phyloP scores from a whole-genome alignment of 2,888 invertebrate species.

The Polyommatus icarus region DNA sequence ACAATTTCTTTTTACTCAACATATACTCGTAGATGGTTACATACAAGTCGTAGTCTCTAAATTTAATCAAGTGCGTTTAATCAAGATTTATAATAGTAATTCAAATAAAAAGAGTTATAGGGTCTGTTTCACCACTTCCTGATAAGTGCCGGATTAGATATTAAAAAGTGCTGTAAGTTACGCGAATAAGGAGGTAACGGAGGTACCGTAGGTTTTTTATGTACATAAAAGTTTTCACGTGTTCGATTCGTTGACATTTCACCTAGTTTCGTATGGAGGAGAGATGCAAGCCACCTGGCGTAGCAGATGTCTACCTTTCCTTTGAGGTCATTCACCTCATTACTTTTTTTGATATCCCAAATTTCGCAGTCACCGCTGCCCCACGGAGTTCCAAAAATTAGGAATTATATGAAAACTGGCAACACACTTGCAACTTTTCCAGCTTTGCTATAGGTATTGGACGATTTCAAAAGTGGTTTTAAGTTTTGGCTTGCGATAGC shows the following conservation, averaged over 20 bases:
- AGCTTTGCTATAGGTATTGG: too few relatives aligned
- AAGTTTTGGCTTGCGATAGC: too few relatives aligned
- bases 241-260: not conserved
- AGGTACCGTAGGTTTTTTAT: not conserved
- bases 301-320: conserved; percentile 10
- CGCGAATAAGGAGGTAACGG: not conserved
- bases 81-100: not conserved
- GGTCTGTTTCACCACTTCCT: too few relatives aligned
- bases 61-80: not conserved
- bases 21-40: too few relatives aligned
- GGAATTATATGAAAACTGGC: not conserved
- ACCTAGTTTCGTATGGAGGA: not conserved
- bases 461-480: too few relatives aligned
- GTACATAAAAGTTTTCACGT: not conserved
- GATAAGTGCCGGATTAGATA: too few relatives aligned
- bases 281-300: conserved; percentile 2
- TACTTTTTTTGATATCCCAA: not conserved
- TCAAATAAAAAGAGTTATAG: too few relatives aligned
- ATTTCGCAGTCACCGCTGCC: not conserved
- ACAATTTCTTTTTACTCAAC: too few relatives aligned
- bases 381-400: not conserved
- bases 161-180: too few relatives aligned
- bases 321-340: conserved; percentile 11
- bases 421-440: too few relatives aligned
- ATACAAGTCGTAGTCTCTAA: not conserved